Percentiles rank a stretch among this genome's conserved stretches.
phyloP scores from a whole-genome alignment of 2,113 vertebrate genomes.

The Aspiorhynchus laticeps region DNA sequence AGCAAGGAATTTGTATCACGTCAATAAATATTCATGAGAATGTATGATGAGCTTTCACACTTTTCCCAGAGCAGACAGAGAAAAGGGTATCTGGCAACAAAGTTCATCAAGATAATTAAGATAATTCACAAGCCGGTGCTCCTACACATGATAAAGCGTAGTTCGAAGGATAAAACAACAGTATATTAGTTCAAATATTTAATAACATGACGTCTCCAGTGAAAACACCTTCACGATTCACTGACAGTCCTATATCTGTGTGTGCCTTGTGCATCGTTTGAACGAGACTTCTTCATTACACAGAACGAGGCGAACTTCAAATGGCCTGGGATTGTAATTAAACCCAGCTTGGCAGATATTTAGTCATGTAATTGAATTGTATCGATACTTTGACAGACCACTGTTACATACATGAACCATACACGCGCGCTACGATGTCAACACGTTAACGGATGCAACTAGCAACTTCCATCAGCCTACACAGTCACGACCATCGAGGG shows the following conservation, averaged over 20 bases:
- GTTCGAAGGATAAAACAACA: neutral
- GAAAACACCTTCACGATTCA: conserved; percentile 22
- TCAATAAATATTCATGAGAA: conserved; percentile 23
- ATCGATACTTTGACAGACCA: conserved; percentile 1
- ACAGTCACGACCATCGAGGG: conserved; percentile 27
- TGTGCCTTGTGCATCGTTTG: neutral
- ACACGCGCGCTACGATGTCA: neutral
- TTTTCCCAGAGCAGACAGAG: neutral
- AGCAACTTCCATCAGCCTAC: conserved; percentile 31
- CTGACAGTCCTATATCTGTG: conserved; percentile 9
- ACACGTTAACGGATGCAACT: conserved; percentile 3
- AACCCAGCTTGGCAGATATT: neutral
- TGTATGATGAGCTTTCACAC: conserved; percentile 10
- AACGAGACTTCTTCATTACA: neutral
- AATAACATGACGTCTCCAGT: neutral
- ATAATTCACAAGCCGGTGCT: neutral
- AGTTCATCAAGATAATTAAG: conserved; percentile 5
- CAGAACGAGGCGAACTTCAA: conserved; percentile 1
- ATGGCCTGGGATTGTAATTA: neutral
- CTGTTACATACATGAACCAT: neutral
- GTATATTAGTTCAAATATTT: neutral
- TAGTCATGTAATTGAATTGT: neutral
- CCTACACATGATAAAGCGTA: neutral
- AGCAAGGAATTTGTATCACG: conserved; percentile 15
- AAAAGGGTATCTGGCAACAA: neutral